Base-by-base conservation (phyloP, 2,113 vertebrate species). In the Pseudorectes ferrugineus region DNA sequence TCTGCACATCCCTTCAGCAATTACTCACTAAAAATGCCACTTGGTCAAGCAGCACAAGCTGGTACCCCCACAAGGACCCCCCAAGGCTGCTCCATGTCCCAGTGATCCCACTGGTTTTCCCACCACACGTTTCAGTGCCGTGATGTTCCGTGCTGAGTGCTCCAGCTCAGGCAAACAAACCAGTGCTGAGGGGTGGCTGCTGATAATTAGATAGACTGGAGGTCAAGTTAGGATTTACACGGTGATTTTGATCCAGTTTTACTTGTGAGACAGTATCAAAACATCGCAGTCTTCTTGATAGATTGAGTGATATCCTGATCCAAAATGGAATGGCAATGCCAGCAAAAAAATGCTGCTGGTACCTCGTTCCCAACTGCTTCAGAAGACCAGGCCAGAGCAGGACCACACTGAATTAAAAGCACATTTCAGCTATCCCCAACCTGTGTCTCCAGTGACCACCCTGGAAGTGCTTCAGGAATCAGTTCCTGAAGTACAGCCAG, bases 91-190 rank as follows among this genome's bases (percentile, higher is more conserved):
- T 73, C 66, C 4, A 3, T 6, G 0, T 19, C 59, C 57, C 15
- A 15, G 48, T 0, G 3, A 78, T 28, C 71, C 58, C 0, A 0
- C 46, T 66, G 74, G 25, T 35, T 70, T 63, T 70, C 88, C 85
- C 5, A 1, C 12, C 8, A 0, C 20, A 4, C 0, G 0, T 6
- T 5, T 46, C 63, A 63, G 42, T 70, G 93, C 73, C 4, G 0
- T 42, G 75, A 6, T 62, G 67, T 77, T 93, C 68, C 23, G 4
- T 0, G 6, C 62, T 83, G 71, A 46, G 66, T 49, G 79, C 49
- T 76, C 65, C 77, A 59, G 63, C 58, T 89, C 31, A 7, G 28
- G 33, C 70, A 70, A 82, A 51, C 38, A 85, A 82, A 88, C 19
- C 54, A 43, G 26, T 73, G 42, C 51, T 26, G 5, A 0, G 6